Evolutionary conservation across 1,140 invertebrate species (phyloP), one percentile per base, ranked within the genome.

Genomic region (Manduca sexta): DNA sequence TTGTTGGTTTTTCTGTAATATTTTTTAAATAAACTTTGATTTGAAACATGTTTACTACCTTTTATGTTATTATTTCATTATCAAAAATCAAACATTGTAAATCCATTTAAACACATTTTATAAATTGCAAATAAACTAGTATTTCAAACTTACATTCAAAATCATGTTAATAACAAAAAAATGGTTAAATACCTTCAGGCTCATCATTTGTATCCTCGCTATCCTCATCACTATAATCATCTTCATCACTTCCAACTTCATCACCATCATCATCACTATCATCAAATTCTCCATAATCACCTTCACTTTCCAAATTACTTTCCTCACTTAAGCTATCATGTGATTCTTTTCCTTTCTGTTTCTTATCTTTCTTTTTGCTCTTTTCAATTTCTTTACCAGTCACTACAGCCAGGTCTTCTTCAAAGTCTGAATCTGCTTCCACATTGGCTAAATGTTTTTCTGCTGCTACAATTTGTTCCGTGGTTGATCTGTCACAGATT

Each of bases 401-500:
- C 4, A 87, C 79, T 39, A 86, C 67, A 21, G 83, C 87, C 49
- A 91, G 76, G 74, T 92, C 91, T 59, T 90, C 88, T 60, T 92
- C 89, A 81, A 92, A 92, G 52, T 92, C 91, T 18, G 88, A 88
- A 59, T 89, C 90, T 8, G 80, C 83, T 60, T 89, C 87, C 33
- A 82, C 80, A 51, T 90, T 87, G 13, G 88, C 78, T 37, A 92
- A 77, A 69, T 90, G 88, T 65, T 90, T 89, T 70, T 93, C 91
- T 21, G 89, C 88, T 61, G 88, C 85, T 7, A 88, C 84, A 21
- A 88, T 84, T 60, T 88, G 87, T 69, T 91, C 89, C 58, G 91
- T 88, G 41, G 91, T 93, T 46, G 93, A 89, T 43, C 89, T 87
- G 74, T 95, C 90, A 77, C 94, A 95, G 37, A 94, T 89, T 84